A percentile compares a stretch with the other conserved stretches of the same genome.
These are phyloP conservation scores for Sebastes ruberrimus DNA, from an alignment of 2,797 vertebrate species.

Conservation along the genomic window DNA sequence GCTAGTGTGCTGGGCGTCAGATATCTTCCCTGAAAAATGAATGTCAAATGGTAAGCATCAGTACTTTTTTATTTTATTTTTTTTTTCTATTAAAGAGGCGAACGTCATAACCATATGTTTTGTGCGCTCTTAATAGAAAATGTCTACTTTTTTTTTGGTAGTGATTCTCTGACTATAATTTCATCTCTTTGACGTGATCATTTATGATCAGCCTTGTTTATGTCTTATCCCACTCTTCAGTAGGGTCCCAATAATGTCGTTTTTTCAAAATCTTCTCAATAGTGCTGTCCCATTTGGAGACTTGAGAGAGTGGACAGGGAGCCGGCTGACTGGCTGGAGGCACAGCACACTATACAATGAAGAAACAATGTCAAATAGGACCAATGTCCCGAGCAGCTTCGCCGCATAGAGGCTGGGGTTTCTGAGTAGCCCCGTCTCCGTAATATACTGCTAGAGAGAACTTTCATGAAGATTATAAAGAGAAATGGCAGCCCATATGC, in stretches of 20 bases:
- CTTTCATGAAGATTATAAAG: conserved; percentile 58
- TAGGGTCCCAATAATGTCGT: conserved; percentile 1
- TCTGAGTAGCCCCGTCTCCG: conserved; percentile 28
- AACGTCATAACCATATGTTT: background rate
- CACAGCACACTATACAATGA: conserved; percentile 64
- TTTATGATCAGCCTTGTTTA: conserved; percentile 47
- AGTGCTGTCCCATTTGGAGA: conserved; percentile 51
- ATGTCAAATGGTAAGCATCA: conserved; percentile 71
- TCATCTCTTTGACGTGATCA: conserved; percentile 42
- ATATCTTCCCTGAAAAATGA: conserved; percentile 83
- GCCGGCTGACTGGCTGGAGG: conserved; percentile 57
- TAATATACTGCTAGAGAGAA: conserved; percentile 62
- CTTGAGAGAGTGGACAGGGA: conserved; percentile 57
- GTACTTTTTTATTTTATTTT: conserved; percentile 44
- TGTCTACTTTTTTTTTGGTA: conserved; percentile 19
- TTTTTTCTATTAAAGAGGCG: conserved; percentile 24
- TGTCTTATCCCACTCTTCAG: conserved; percentile 27
- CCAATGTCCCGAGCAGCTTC: conserved; percentile 47
- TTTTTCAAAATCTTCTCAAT: conserved; percentile 30
- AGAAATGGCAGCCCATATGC: conserved; percentile 53
- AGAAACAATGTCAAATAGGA: conserved; percentile 72
- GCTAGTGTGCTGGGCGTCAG: conserved; percentile 77
- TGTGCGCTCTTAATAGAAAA: conserved; percentile 30
- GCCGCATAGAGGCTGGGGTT: conserved; percentile 5
- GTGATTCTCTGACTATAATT: conserved; percentile 34